Percentiles rank a stretch among this genome's conserved stretches.
phyloP scores from a whole-genome alignment of 2,797 vertebrate species.

The Clarias platycephalus region DNA sequence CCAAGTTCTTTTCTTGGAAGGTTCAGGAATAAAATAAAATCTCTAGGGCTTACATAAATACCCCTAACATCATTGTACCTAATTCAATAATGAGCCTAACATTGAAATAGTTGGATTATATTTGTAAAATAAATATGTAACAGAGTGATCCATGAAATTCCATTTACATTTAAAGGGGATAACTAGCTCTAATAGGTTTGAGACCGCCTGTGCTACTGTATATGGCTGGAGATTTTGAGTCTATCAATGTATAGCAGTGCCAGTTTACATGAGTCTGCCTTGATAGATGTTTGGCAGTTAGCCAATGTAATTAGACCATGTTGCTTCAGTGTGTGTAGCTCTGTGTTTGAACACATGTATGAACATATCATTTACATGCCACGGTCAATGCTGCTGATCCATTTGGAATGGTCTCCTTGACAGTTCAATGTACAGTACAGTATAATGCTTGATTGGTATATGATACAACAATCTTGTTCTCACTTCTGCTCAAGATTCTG shows the following conservation, averaged over 20 bases:
- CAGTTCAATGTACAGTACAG: neutral
- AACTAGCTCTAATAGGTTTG: neutral
- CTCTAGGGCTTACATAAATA: neutral
- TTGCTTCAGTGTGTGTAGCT: neutral
- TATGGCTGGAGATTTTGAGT: neutral
- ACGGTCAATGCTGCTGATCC: neutral
- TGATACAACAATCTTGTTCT: neutral
- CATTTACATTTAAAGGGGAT: neutral
- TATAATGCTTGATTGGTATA: neutral
- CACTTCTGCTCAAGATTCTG: neutral
- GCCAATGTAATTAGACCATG: neutral
- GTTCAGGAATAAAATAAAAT: conserved; percentile 1
- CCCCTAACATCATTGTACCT: neutral
- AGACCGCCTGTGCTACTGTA: neutral
- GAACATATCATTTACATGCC: neutral
- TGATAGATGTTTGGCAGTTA: neutral
- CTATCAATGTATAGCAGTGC: neutral
- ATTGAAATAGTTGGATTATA: neutral
- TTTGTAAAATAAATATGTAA: neutral
- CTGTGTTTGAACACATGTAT: neutral
- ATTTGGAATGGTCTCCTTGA: neutral
- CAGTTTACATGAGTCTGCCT: conserved; percentile 4
- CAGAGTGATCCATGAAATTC: neutral
- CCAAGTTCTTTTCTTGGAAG: neutral
- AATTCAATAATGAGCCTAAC: neutral